Evolutionary conservation across 1,140 invertebrate genomes (phyloP).

Genomic region (Drosophila albomicans): DNA sequence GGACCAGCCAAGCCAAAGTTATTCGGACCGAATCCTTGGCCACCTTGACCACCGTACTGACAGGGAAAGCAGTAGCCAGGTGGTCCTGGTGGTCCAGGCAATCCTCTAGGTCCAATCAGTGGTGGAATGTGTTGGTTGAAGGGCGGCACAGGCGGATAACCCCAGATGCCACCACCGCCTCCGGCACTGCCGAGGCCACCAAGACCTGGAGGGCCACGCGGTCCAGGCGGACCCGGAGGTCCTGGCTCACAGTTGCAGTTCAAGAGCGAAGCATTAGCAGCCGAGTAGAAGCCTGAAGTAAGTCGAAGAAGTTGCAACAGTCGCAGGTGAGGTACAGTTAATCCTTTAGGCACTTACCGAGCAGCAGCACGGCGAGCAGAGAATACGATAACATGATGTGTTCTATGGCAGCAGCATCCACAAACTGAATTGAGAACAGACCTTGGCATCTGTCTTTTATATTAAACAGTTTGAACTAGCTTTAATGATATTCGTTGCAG

Average conservation of each 20-base stretch:
- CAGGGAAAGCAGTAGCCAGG: constrained; percentile 58
- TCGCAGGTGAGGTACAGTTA: no score
- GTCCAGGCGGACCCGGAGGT: constrained; percentile 45
- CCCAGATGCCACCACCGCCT: constrained; percentile 21
- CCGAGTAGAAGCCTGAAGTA: constrained; percentile 42
- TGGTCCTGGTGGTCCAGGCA: constrained; percentile 55
- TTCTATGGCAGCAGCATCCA: constrained; percentile 8
- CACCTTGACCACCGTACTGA: neutral
- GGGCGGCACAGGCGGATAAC: constrained; percentile 27
- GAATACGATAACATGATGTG: constrained; percentile 39
- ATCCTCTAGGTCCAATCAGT: constrained; percentile 42
- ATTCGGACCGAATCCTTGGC: neutral
- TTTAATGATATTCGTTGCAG: constrained; percentile 40
- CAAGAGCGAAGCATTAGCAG: constrained; percentile 47
- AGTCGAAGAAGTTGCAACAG: neutral
- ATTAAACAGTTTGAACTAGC: constrained; percentile 15
- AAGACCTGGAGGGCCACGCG: constrained; percentile 21
- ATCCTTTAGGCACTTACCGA: constrained; percentile 44
- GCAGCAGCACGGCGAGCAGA: constrained; percentile 33
- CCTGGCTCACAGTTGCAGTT: constrained; percentile 71
- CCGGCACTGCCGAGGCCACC: constrained; percentile 4
- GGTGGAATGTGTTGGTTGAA: constrained; percentile 17
- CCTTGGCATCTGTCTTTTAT: constrained; percentile 41
- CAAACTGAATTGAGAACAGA: constrained; percentile 41
- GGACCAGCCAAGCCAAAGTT: constrained; percentile 7